These are phyloP conservation scores for Tethya wilhelma DNA, from an alignment of 37 sponge, comb jelly and placozoan genomes.

Conservation along the genomic window DNA sequence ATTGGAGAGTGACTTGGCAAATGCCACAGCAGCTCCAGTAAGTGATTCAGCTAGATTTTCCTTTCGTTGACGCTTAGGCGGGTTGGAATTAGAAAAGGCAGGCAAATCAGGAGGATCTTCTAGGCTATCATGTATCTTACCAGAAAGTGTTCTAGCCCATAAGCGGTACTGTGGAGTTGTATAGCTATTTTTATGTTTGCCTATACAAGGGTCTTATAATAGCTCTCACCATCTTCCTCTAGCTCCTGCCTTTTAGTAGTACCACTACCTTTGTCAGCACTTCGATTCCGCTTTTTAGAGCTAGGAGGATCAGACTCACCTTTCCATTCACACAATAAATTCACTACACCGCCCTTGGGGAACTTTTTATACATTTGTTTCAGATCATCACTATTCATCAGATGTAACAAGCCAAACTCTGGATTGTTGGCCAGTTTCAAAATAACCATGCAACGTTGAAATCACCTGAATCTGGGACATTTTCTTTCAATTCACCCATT, in stretches of 20 bases:
- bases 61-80: constrained; percentile 1
- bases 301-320: neutral
- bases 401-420: constrained; percentile 25
- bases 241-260: constrained; percentile 3
- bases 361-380: constrained; percentile 33
- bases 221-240: constrained; percentile 9
- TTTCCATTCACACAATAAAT: constrained; percentile 25
- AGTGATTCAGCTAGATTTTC: constrained; percentile 5
- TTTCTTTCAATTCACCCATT: constrained; percentile 39
- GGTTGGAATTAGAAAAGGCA: constrained; percentile 10
- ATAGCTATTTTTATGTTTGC: constrained; percentile 22
- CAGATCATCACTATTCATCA: constrained; percentile 36
- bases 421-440: constrained; percentile 23
- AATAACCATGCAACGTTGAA: constrained; percentile 55
- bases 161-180: constrained; percentile 16
- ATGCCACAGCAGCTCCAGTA: constrained; percentile 20
- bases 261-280: neutral
- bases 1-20: constrained; percentile 2
- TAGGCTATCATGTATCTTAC: constrained; percentile 4
- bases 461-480: constrained; percentile 19
- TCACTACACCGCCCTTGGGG: constrained; percentile 19
- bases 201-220: constrained; percentile 8
- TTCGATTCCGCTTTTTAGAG: neutral
- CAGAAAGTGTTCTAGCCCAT: constrained; percentile 30
- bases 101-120: constrained; percentile 24